Percentiles rank a stretch among this genome's conserved stretches.
Evolutionary conservation across 2,888 invertebrate genomes (phyloP).

Genomic region (Ennomos quercinarius): DNA sequence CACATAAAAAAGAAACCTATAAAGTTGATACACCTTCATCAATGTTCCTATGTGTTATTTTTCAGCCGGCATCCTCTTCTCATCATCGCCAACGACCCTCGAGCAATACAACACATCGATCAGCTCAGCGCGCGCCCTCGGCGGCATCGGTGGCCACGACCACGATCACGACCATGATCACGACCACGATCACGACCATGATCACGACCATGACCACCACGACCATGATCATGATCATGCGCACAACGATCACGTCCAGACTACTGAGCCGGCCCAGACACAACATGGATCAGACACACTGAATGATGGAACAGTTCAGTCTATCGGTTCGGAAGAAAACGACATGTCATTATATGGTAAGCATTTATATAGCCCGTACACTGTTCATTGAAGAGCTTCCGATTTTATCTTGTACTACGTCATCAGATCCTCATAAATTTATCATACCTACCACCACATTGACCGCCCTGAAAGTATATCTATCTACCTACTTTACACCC

Average conservation of each 20-base stretch:
- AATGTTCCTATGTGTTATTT: slow-evolving; percentile 36
- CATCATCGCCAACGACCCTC: slow-evolving; percentile 86
- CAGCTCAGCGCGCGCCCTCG: slow-evolving; percentile 86
- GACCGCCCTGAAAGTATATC: no score
- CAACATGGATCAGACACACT: slow-evolving; percentile 55
- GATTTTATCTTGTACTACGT: no score
- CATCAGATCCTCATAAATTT: no score
- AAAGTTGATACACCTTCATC: no score
- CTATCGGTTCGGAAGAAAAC: slow-evolving; percentile 61
- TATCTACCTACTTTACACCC: no score
- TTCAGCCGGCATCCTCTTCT: slow-evolving; percentile 89
- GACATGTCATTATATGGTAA: slow-evolving; percentile 85
- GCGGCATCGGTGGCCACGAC: slow-evolving; percentile 69
- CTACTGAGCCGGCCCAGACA: slow-evolving; percentile 34
- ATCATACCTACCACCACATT: no score
- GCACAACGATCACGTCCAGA: slow-evolving; percentile 45
- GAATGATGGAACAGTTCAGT: slow-evolving; percentile 57
- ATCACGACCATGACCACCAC: slow-evolving; percentile 48
- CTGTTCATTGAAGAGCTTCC: no score
- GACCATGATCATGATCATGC: slow-evolving; percentile 44
- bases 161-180: no score
- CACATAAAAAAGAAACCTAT: no score
- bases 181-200: slow-evolving; percentile 45
- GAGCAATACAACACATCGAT: slow-evolving; percentile 80
- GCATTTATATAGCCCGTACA: slow-evolving; percentile 34